Conservation (phyloP, 1,140 invertebrate species). For the Drosophila murphyi region DNA sequence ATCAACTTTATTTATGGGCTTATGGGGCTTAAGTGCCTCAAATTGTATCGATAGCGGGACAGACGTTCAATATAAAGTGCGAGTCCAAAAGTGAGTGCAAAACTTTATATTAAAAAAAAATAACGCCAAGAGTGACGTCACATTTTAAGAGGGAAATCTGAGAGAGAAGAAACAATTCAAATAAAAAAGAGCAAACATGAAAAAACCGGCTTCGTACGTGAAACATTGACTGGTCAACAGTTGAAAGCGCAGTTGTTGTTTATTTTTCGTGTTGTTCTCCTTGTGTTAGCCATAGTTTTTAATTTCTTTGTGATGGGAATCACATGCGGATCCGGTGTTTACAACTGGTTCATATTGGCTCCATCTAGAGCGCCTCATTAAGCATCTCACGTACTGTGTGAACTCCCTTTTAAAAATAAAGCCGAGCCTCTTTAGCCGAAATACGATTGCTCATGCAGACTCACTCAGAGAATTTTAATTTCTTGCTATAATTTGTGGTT, state of each 20-base stretch:
- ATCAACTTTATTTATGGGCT: constrained; percentile 67
- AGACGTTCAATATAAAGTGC: constrained; percentile 6
- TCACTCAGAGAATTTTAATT: constrained; percentile 14
- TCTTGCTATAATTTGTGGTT: constrained; percentile 28
- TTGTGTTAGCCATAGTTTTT: constrained; percentile 30
- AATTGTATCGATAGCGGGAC: constrained; percentile 48
- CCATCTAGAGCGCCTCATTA: constrained; percentile 42
- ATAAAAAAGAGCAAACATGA: constrained; percentile 25
- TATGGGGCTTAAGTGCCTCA: constrained; percentile 67
- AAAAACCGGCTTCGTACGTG: constrained; percentile 39
- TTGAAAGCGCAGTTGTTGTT: constrained; percentile 15
- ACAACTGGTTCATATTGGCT: constrained; percentile 45
- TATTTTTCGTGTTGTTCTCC: constrained; percentile 1
- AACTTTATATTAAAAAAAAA: constrained; percentile 57
- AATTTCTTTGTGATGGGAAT: constrained; percentile 44
- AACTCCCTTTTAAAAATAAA: constrained; percentile 28
- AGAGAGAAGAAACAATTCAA: constrained; percentile 11
- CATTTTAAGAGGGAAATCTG: constrained; percentile 9
- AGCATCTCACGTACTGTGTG: constrained; percentile 33
- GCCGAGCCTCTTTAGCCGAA: constrained; percentile 43
- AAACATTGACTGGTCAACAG: constrained; percentile 31
- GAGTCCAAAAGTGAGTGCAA: constrained; percentile 45
- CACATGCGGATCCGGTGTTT: constrained; percentile 35
- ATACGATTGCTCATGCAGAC: constrained; percentile 24
- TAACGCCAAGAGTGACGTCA: constrained; percentile 72